These are phyloP conservation scores for Lapara coniferarum DNA, from an alignment of 2,888 invertebrate genomes.

Conservation along the genomic window DNA sequence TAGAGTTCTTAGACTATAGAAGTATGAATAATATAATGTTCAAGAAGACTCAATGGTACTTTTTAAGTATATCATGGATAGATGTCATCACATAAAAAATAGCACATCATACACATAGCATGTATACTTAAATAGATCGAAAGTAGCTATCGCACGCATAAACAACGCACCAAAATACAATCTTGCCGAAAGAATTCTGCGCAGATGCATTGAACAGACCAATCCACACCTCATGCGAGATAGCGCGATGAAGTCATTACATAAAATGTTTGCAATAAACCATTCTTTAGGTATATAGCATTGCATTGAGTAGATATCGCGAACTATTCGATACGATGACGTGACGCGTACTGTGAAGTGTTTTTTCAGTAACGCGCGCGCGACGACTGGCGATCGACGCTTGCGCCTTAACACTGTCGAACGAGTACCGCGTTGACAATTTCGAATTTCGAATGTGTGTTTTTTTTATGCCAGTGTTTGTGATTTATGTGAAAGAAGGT, in stretches of 20 bases:
- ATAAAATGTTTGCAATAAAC: conserved; percentile 16
- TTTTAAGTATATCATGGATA: too few relatives aligned
- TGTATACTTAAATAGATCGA: too few relatives aligned
- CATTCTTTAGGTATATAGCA: conserved; percentile 14
- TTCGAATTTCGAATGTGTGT: conserved; percentile 55
- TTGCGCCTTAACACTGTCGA: conserved; percentile 51
- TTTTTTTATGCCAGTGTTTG: conserved; percentile 61
- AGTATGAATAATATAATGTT: too few relatives aligned
- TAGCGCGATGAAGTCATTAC: conserved; percentile 33
- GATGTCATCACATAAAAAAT: too few relatives aligned
- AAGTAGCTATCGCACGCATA: too few relatives aligned
- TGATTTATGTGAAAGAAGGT: conserved; percentile 46
- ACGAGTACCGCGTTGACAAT: conserved; percentile 50
- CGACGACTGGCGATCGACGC: conserved; percentile 69
- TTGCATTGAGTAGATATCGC: conserved; percentile 43
- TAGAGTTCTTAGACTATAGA: too few relatives aligned
- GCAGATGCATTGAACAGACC: not conserved
- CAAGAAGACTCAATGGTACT: too few relatives aligned
- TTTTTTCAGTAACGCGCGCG: conserved; percentile 70
- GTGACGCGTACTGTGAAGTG: conserved; percentile 45
- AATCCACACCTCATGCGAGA: conserved; percentile 39
- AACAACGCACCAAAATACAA: too few relatives aligned
- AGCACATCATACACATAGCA: too few relatives aligned
- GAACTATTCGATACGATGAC: conserved; percentile 62
- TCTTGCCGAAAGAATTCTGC: conserved; percentile 2